phyloP scores from a whole-genome alignment of 1,140 invertebrate genomes.

The Triops cancriformis region DNA sequence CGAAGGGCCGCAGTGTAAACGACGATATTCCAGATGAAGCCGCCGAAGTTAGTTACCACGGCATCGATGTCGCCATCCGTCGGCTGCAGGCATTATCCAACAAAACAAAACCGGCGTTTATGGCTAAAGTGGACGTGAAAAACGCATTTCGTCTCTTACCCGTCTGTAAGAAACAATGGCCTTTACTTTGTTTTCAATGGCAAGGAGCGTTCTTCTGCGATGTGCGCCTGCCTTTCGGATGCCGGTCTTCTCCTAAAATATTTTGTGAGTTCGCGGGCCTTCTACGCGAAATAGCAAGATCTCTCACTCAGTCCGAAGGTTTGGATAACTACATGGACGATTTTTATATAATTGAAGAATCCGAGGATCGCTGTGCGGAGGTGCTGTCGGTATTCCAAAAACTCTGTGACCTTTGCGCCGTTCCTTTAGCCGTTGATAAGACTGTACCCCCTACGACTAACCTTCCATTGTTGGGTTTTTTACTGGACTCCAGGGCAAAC shows the following conservation, averaged over 20 bases:
- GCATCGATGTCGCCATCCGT: not conserved
- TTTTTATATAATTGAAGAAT: not conserved
- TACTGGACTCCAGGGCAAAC: not conserved
- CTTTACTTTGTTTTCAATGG: not conserved
- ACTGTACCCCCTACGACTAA: not conserved
- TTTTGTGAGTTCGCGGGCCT: not conserved
- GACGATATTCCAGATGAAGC: not conserved
- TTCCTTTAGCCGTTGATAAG: not conserved
- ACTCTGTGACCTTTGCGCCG: not conserved
- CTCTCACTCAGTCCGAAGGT: not conserved
- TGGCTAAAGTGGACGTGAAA: not conserved
- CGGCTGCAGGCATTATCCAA: not conserved
- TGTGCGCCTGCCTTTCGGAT: not conserved
- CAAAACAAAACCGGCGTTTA: not conserved
- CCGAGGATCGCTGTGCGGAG: not conserved
- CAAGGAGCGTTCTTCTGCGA: not conserved
- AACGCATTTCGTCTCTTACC: not conserved
- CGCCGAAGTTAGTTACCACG: not conserved
- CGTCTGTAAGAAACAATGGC: not conserved
- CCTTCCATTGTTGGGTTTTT: not conserved
- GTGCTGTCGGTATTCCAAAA: not conserved
- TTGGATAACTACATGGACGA: not conserved
- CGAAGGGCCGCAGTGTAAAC: not conserved
- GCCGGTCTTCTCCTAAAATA: conserved; percentile 7
- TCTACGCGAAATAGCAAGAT: not conserved